phyloP scores from a whole-genome alignment of 2,797 vertebrate species.

The Thripadectes ignobilis region DNA sequence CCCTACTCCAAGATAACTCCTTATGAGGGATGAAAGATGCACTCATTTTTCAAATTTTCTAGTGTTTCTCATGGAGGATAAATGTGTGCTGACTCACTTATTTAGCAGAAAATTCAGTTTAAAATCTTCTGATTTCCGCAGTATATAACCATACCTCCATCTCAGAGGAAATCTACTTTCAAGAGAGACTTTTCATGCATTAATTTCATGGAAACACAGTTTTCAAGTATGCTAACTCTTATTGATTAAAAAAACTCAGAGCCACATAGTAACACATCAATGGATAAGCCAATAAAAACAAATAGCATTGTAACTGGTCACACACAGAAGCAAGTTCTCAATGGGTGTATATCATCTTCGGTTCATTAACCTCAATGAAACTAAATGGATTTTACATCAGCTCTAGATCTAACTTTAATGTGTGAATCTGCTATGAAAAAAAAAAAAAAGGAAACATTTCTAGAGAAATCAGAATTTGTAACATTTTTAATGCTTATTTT shows the following conservation, averaged over 20 bases:
- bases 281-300: constrained; percentile 54
- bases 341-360: background rate
- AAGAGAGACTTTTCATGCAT: background rate
- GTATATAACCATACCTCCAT: background rate
- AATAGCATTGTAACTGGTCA: constrained; percentile 44
- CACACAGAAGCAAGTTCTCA: constrained; percentile 18
- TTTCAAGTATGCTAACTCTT: constrained; percentile 15
- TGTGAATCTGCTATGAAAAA: background rate
- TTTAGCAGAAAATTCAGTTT: constrained; percentile 15
- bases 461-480: background rate
- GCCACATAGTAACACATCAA: constrained; percentile 8
- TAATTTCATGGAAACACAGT: background rate
- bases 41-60: constrained; percentile 17
- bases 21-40: background rate
- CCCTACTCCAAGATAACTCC: background rate
- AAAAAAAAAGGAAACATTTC: background rate
- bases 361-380: constrained; percentile 45
- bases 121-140: constrained; percentile 16
- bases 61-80: background rate
- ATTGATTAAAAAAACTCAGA: constrained; percentile 26
- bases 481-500: background rate
- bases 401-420: background rate
- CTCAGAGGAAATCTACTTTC: background rate
- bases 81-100: constrained; percentile 1
- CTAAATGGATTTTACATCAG: constrained; percentile 52